Evolutionary conservation across 2,797 vertebrate species (phyloP), one percentile per base, ranked within the genome.

Genomic region (Lutjanus argentimaculatus): DNA sequence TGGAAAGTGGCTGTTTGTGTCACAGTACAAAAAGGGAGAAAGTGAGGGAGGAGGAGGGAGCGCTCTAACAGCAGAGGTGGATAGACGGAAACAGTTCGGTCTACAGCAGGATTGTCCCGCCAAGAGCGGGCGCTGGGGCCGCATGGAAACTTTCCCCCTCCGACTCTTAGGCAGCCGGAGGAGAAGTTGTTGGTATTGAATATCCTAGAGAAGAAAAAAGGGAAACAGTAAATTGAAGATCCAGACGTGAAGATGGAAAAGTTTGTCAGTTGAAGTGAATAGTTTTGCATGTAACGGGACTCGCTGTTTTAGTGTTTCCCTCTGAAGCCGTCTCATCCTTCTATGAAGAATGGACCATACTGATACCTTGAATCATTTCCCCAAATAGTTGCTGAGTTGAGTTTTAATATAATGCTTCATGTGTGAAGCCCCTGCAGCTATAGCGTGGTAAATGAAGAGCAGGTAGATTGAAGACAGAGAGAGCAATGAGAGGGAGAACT

Each of bases 171-270:
- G 85, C 86, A 82, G 85, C 85, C 56, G 67, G 64, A 84, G 80
- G 84, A 92, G 86, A 90, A 79, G 85, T 61, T 77, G 87, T 82
- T 59, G 74, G 90, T 95, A 92, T 95, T 95, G 91, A 95, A 95
- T 96, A 91, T 95, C 95, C 84, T 67, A 17, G 76, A 85, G 83
- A 92, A 85, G 69, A 89, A 90, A 90, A 93, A 86, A 91, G 67
- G 90, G 85, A 93, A 95, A 90, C 72, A 79, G 91, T 92, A 91
- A 94, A 95, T 92, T 92, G 88, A 94, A 93, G 91, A 93, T 95
- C 93, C 94, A 95, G 95, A 95, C 92, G n/a, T 87, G 88, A 93
- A 93, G 89, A 94, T 91, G 93, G 95, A 95, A 95, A 95, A 90
- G 89, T 86, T 90, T 91, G 92, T 93, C 88, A 91, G 91, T 74